A percentile compares a stretch with the other conserved stretches of the same genome.
Conservation (phyloP, 2,888 invertebrate genomes). For the Tetramorium bicarinatum region DNA sequence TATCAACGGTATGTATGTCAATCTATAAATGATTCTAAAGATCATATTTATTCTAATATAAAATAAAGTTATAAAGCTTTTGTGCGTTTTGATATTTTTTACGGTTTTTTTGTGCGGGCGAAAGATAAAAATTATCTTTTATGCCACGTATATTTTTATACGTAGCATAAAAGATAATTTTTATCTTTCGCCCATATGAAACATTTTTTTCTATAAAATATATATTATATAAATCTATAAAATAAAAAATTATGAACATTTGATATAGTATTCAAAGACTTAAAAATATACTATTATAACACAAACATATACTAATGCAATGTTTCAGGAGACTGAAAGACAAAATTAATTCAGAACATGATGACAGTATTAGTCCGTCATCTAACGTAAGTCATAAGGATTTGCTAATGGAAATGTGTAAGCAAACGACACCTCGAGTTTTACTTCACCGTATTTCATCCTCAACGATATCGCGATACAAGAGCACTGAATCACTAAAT, state of each 20-base stretch:
- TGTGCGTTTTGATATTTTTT: not conserved
- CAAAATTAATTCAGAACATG: conserved; percentile 34
- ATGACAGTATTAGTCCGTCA: conserved; percentile 31
- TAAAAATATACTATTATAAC: not conserved
- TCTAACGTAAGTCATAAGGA: conserved; percentile 17
- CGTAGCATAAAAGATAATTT: no score
- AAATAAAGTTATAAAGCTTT: not conserved
- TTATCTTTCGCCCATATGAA: no score
- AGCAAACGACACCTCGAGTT: conserved; percentile 70
- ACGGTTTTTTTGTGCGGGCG: not conserved
- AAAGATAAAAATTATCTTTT: conserved; percentile 18
- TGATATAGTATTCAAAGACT: not conserved
- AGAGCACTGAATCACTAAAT: conserved; percentile 58
- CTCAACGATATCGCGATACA: conserved; percentile 62
- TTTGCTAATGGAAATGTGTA: not conserved
- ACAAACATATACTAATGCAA: conserved; percentile 1
- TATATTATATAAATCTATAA: not conserved
- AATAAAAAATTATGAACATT: conserved; percentile 1
- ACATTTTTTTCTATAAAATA: not conserved
- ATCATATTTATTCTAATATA: not conserved
- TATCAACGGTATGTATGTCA: conserved; percentile 62
- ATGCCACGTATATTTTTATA: not conserved
- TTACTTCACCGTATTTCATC: conserved; percentile 77
- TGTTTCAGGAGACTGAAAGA: conserved; percentile 62
- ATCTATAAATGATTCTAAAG: not conserved